A percentile compares a stretch with the other conserved stretches of the same genome.
These are phyloP conservation scores for Sigmodon hispidus DNA, from an alignment of 2,113 vertebrate genomes.

Conservation along the genomic window DNA sequence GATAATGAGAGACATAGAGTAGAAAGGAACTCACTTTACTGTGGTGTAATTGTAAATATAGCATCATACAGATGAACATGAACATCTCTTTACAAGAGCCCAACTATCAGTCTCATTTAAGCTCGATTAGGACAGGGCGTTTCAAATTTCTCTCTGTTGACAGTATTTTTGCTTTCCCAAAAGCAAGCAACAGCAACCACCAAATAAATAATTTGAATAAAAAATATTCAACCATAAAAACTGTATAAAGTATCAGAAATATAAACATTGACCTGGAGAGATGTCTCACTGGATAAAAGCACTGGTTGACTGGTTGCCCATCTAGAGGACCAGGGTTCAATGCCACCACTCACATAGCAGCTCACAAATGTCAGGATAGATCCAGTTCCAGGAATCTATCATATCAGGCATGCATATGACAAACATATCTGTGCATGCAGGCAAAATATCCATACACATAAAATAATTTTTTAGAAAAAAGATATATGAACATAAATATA, in stretches of 20 bases:
- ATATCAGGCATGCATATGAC: neutral
- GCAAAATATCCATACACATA: neutral
- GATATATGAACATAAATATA: neutral
- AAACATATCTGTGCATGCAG: neutral
- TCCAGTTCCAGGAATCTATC: neutral
- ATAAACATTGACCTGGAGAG: neutral
- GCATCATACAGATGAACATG: slow-evolving; percentile 75
- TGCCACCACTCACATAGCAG: neutral
- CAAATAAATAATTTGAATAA: neutral
- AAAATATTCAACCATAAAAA: neutral
- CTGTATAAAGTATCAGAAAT: neutral
- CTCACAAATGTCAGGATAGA: neutral
- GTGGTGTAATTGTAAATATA: slow-evolving; percentile 79
- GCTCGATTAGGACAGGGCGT: slow-evolving; percentile 37
- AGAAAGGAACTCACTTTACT: slow-evolving; percentile 33
- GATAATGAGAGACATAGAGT: slow-evolving; percentile 4
- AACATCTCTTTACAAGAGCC: slow-evolving; percentile 20
- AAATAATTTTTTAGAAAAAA: neutral
- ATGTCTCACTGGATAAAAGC: neutral
- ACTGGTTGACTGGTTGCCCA: neutral
- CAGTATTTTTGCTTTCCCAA: neutral
- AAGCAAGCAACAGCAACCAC: neutral
- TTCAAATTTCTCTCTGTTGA: slow-evolving; percentile 48
- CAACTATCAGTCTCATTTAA: slow-evolving; percentile 60
- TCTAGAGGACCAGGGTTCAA: neutral